Evolutionary conservation across 2,113 vertebrate species (phyloP).

Genomic region (Leiothrix lutea): DNA sequence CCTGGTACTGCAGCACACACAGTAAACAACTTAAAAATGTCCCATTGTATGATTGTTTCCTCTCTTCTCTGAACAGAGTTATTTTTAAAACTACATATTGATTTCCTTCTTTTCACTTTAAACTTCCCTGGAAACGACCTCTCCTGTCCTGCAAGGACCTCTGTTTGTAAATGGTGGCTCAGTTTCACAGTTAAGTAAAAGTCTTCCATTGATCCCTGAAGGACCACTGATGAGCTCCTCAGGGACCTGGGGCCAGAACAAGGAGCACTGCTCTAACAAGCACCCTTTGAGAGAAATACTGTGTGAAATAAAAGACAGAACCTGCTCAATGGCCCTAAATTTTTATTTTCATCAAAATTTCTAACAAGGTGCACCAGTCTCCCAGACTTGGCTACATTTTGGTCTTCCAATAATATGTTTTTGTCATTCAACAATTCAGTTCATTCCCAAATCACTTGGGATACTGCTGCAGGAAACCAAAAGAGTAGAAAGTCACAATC

Average conservation of each 20-base stretch:
- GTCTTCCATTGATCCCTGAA: slow-evolving; percentile 8
- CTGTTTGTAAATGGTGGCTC: not conserved
- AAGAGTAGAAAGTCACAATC: not conserved
- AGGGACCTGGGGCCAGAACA: not conserved
- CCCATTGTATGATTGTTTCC: not conserved
- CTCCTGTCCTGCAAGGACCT: not conserved
- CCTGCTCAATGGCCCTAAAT: not conserved
- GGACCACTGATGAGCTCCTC: slow-evolving; percentile 26
- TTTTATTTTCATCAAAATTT: not conserved
- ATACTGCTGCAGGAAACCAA: not conserved
- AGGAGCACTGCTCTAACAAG: not conserved
- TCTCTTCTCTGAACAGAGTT: not conserved
- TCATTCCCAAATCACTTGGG: not conserved
- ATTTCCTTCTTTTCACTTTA: slow-evolving; percentile 2
- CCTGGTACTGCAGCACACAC: not conserved
- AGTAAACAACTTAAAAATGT: not conserved
- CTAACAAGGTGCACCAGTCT: not conserved
- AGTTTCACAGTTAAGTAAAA: not conserved
- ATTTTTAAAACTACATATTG: slow-evolving; percentile 14
- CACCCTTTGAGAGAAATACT: not conserved
- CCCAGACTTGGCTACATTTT: not conserved
- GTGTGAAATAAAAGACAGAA: not conserved
- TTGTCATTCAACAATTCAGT: not conserved
- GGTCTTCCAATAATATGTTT: not conserved
- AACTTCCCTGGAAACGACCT: not conserved